Evolutionary conservation across 2,113 vertebrate genomes (phyloP).

Genomic region (Malurus cyaneus): DNA sequence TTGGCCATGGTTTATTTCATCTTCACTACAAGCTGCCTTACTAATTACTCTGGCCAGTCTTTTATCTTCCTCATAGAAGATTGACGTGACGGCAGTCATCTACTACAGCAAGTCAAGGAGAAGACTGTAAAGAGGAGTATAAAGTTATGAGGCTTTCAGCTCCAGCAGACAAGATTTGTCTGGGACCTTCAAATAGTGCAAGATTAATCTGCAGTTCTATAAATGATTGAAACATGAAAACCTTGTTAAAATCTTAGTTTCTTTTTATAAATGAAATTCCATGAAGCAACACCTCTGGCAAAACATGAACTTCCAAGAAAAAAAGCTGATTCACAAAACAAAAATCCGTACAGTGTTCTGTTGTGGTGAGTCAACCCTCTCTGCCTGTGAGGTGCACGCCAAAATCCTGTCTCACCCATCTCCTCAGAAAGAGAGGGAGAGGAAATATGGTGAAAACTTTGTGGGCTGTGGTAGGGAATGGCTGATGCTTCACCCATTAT

Average conservation of each 20-base stretch:
- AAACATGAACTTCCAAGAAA: not conserved
- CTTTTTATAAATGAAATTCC: not conserved
- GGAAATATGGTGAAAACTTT: not conserved
- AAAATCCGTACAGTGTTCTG: not conserved
- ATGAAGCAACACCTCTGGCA: not conserved
- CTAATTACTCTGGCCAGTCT: not conserved
- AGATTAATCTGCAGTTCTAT: not conserved
- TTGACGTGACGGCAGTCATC: not conserved
- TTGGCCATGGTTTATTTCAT: not conserved
- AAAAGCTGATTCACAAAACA: fast-evolving
- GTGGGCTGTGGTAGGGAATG: not conserved
- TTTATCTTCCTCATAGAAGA: not conserved
- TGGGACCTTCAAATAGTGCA: not conserved
- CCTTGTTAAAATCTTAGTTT: not conserved
- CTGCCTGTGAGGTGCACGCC: not conserved
- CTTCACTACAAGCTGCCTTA: not conserved
- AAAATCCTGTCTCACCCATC: not conserved
- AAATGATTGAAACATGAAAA: not conserved
- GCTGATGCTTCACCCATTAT: not conserved
- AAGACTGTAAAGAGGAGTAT: not conserved
- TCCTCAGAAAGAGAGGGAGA: not conserved
- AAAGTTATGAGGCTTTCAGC: not conserved
- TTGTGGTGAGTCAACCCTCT: not conserved
- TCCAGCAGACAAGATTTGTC: not conserved
- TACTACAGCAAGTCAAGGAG: not conserved